Evolutionary conservation across 2,797 vertebrate species (phyloP), one percentile per base, ranked within the genome.

Genomic region (Ataeniobius toweri): DNA sequence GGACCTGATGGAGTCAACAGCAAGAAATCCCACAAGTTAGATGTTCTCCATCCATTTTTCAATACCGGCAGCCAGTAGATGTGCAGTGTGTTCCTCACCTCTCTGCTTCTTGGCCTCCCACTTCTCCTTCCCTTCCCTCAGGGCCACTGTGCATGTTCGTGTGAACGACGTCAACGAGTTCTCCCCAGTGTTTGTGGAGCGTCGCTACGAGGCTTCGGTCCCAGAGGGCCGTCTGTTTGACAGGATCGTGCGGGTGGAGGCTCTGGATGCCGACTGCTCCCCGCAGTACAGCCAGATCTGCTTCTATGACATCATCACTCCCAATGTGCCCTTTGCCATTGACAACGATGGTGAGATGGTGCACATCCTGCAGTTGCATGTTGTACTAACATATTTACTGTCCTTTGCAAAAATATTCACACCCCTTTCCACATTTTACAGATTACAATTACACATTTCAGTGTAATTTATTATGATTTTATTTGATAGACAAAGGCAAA

Each of bases 211-310:
- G 2, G 97, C 98, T 0, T 97, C 98, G 0, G 97, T 99, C 92
- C 97, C 97, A 0, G 98, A 99, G 86, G 97, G 98, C 8, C 98
- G 98, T 76, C 95, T 99, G 63, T 99, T 98, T 0, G 98, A 99
- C 89, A 97, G 96, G 39, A 97, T 99, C 51, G 92, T 99, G 81
- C 96, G 96, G 0, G 98, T 99, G 85, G 98, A 99, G 92, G 98
- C 98, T 46, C 94, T 99, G n/a, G 98, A 99, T 0, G 97, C 97
- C 0, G 98, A 99, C 95, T 99, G 98, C 90, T 99, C 98, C 0
- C 98, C 98, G 0, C 98, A 99, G 92, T 99, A 99, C 93, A 99
- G 98, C 94, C 98, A 99, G 94, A 99, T 99, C 85, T 99, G 98
- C 95, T 99, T 99, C 96, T 99, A 99, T 2, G 97, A 99, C 95